Evolutionary conservation across 2,797 vertebrate species (phyloP).

Genomic region (Avahi laniger): DNA sequence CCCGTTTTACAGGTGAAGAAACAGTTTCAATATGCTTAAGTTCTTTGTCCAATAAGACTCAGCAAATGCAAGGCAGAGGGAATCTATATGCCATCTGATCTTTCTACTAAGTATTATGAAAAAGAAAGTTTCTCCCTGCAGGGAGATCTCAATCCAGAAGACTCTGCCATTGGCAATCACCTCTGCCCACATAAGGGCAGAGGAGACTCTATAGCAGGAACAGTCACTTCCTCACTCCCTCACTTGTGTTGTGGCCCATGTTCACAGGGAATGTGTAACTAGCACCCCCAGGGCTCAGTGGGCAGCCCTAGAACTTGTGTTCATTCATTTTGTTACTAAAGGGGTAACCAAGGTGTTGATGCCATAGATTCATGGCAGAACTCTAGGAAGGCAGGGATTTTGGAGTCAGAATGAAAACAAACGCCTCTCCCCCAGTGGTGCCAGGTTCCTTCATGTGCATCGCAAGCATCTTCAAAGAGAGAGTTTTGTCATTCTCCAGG

Average conservation of each 20-base stretch:
- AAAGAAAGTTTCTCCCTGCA: not conserved
- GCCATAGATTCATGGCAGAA: not conserved
- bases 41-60: not conserved
- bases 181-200: not conserved
- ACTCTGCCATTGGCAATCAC: not conserved
- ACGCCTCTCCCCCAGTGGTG: not conserved
- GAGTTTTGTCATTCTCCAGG: slow-evolving; percentile 27
- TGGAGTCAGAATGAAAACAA: not conserved
- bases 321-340: not conserved
- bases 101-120: not conserved
- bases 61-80: not conserved
- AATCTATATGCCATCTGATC: not conserved
- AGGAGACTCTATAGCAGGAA: not conserved
- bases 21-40: not conserved
- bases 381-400: not conserved
- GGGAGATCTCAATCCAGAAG: not conserved
- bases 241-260: too few species aligned
- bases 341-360: not conserved
- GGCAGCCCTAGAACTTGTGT: not conserved
- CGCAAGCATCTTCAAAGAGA: not conserved
- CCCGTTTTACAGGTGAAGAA: not conserved
- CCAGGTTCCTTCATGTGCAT: not conserved
- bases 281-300: not conserved
- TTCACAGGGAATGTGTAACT: not conserved
- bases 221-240: not conserved